Conservation (phyloP, 2,888 invertebrate species). For the Amphipoea lucens region DNA sequence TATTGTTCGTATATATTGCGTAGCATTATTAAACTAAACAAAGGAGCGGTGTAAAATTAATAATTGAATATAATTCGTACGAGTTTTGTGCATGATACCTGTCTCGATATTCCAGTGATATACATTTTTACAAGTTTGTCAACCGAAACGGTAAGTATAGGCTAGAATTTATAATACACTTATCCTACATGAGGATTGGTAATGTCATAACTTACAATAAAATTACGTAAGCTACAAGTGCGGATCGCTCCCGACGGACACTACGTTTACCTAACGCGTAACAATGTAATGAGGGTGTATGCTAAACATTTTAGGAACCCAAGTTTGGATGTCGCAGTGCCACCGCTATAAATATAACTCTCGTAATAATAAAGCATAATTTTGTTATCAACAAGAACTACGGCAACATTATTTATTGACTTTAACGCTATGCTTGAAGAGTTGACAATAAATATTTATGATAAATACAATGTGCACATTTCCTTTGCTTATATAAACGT, state of each 20-base stretch:
- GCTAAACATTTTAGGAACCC: conserved; percentile 79
- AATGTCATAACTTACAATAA: conserved; percentile 81
- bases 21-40: conserved; percentile 71
- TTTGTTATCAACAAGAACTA: conserved; percentile 87
- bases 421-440: conserved; percentile 83
- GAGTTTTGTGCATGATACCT: conserved; percentile 87
- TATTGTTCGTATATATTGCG: conserved; percentile 87
- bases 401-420: conserved; percentile 85
- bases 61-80: conserved; percentile 78
- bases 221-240: conserved; percentile 82
- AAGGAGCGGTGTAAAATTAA: conserved; percentile 63
- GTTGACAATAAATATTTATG: conserved; percentile 81
- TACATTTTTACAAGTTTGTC: conserved; percentile 84
- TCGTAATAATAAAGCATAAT: conserved; percentile 86
- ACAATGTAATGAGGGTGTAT: conserved; percentile 56
- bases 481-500: conserved; percentile 71
- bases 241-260: conserved; percentile 73
- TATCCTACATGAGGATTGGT: conserved; percentile 83
- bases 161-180: conserved; percentile 85
- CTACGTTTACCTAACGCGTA: conserved; percentile 64
- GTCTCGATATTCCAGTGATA: conserved; percentile 81
- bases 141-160: conserved; percentile 82
- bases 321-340: conserved; percentile 77
- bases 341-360: conserved; percentile 85
- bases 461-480: conserved; percentile 86